phyloP scores from a whole-genome alignment of 2,113 vertebrate genomes.

The Periophthalmodon schlosseri region DNA sequence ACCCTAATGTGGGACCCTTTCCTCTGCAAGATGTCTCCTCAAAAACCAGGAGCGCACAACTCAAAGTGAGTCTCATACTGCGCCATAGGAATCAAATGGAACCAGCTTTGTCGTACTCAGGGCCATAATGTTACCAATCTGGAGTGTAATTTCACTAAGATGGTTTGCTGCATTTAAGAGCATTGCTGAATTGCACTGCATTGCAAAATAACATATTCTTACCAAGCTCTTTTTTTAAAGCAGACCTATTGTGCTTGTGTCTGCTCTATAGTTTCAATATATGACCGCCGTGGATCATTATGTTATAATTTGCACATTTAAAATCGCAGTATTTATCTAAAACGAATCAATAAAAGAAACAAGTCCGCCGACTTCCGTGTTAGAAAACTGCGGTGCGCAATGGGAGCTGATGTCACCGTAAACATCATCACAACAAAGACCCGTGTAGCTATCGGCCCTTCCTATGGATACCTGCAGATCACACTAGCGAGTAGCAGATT shows the following conservation, averaged over 20 bases:
- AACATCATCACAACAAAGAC: too few species aligned
- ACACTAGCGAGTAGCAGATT: too few species aligned
- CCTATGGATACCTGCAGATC: too few species aligned
- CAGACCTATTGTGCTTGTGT: background rate
- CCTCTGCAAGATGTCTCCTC: conserved; percentile 32
- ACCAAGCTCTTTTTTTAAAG: background rate
- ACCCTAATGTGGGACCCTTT: conserved; percentile 45
- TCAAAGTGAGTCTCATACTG: conserved; percentile 33
- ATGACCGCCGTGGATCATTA: too few species aligned
- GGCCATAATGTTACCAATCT: background rate
- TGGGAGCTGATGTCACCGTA: too few species aligned
- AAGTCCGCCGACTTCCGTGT: too few species aligned
- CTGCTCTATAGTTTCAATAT: too few species aligned
- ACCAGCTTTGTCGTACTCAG: conserved; percentile 22
- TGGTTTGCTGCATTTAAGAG: background rate
- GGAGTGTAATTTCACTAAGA: background rate
- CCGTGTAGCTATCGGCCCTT: too few species aligned
- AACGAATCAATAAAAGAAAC: too few species aligned
- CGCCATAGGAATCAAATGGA: conserved; percentile 25
- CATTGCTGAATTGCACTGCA: background rate
- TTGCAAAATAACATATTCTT: background rate
- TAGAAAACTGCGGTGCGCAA: too few species aligned
- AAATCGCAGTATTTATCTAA: too few species aligned
- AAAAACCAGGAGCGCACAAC: conserved; percentile 26
- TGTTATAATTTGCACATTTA: too few species aligned